Conservation (phyloP, 2,797 vertebrate species). For the Tapirus indicus region DNA sequence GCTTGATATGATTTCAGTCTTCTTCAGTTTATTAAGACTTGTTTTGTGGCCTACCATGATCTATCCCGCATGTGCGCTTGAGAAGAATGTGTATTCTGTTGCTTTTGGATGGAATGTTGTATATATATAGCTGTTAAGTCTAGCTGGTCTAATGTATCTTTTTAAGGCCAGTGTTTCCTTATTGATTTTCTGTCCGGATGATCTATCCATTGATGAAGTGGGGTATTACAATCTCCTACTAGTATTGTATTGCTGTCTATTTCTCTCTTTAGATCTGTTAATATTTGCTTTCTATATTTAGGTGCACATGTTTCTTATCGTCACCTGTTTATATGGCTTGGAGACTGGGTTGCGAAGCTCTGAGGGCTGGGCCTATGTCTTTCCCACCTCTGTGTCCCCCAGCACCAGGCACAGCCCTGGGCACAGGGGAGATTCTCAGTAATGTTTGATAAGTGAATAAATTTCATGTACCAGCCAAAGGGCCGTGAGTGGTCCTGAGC, state of each 20-base stretch:
- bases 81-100: not conserved
- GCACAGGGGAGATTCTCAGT: not conserved
- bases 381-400: not conserved
- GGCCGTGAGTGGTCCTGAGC: not conserved
- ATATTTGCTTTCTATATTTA: not conserved
- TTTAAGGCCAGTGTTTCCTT: not conserved
- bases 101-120: not conserved
- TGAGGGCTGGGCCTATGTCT: not conserved
- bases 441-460: not conserved
- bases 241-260: not conserved
- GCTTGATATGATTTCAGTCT: not conserved
- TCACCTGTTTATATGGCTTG: not conserved
- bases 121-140: not conserved
- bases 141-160: not conserved
- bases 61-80: not conserved
- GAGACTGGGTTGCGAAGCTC: not conserved
- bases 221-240: not conserved
- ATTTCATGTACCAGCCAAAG: not conserved
- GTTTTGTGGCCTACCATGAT: not conserved
- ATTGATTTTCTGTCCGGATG: not conserved
- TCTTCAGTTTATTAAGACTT: constrained; percentile 31
- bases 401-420: not conserved
- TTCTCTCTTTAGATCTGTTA: not conserved
- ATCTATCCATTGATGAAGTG: not conserved
- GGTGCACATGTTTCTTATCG: not conserved